Percentiles rank a stretch among this genome's conserved stretches.
phyloP scores from a whole-genome alignment of 1,140 invertebrate species.

The Hyles euphorbiae region DNA sequence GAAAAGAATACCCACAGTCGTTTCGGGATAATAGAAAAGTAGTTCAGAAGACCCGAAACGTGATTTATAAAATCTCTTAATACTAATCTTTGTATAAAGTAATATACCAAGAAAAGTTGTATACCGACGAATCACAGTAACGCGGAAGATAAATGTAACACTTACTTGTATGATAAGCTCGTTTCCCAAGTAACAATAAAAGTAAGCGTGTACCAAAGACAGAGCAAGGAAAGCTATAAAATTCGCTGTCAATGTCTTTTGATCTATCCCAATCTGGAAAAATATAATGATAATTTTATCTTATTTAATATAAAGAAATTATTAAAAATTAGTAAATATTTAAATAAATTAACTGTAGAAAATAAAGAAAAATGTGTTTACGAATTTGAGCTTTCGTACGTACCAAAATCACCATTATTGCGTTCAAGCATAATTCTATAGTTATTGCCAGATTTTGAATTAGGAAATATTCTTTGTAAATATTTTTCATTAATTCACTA shows the following conservation, averaged over 20 bases:
- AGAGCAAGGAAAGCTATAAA: conserved; percentile 45
- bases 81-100: too few relatives aligned
- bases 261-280: conserved; percentile 41
- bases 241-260: conserved; percentile 44
- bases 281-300: background rate
- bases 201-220: conserved; percentile 53
- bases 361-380: too few relatives aligned
- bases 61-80: too few relatives aligned
- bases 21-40: too few relatives aligned
- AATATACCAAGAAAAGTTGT: too few relatives aligned
- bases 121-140: too few relatives aligned
- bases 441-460: conserved; percentile 59
- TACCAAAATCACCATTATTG: conserved; percentile 51
- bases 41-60: too few relatives aligned
- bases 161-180: conserved; percentile 53
- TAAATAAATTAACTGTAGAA: too few relatives aligned
- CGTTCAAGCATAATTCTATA: conserved; percentile 59
- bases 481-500: too few relatives aligned
- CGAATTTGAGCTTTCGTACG: conserved; percentile 15
- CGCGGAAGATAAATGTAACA: conserved; percentile 2
- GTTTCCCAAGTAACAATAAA: conserved; percentile 58
- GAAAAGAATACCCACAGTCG: too few relatives aligned
- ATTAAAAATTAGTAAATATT: too few relatives aligned
- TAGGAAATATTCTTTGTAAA: conserved; percentile 48
- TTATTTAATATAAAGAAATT: conserved; percentile 1